These are phyloP conservation scores for Bibio marci DNA, from an alignment of 2,888 invertebrate genomes.

Conservation along the genomic window DNA sequence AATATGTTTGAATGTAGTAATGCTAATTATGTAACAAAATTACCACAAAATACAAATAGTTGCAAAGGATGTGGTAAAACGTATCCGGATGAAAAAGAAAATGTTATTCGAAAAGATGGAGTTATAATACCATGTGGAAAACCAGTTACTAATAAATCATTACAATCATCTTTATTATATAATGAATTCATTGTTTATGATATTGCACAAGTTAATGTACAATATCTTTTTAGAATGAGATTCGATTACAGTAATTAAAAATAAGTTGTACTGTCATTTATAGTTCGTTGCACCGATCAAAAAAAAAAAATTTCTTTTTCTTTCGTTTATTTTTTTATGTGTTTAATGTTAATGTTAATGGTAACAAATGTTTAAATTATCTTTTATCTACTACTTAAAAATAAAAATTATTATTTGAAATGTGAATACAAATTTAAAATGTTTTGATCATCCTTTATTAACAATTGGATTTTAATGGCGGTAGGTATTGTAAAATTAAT, in stretches of 20 bases:
- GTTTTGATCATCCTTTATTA: too few species aligned
- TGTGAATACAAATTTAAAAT: too few species aligned
- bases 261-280: too few species aligned
- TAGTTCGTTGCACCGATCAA: too few species aligned
- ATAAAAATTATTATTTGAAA: too few species aligned
- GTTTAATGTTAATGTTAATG: not conserved
- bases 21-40: constrained; percentile 57
- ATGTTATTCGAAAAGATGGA: constrained; percentile 41
- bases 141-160: constrained; percentile 30
- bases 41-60: constrained; percentile 73
- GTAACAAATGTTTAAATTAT: not conserved
- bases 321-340: too few species aligned
- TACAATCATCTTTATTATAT: constrained; percentile 49
- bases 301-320: too few species aligned
- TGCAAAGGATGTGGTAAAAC: constrained; percentile 77
- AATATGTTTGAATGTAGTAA: constrained; percentile 62
- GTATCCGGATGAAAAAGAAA: constrained; percentile 55
- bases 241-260: constrained; percentile 55
- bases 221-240: constrained; percentile 72
- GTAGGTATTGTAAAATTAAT: too few species aligned
- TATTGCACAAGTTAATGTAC: constrained; percentile 79
- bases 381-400: too few species aligned
- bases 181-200: constrained; percentile 98
- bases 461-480: too few species aligned
- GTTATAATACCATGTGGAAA: constrained; percentile 64